Evolutionary conservation across 1,140 invertebrate species (phyloP), one percentile per base, ranked within the genome.

Genomic region (Nomia melanderi): DNA sequence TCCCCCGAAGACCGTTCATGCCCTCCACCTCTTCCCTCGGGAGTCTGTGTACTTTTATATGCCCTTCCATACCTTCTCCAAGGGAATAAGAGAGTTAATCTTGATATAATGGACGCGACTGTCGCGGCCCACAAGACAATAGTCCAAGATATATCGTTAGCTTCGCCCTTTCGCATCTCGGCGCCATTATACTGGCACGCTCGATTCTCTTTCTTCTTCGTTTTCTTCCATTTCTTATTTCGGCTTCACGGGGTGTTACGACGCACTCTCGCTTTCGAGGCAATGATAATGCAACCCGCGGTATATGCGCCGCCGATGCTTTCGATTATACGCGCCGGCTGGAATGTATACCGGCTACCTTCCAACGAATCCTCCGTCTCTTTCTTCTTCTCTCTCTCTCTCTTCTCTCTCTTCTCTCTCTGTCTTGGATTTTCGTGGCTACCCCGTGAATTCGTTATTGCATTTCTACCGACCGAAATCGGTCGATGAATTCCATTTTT

Each of bases 51-150:
- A 85, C 79, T 85, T 84, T 80, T 85, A 85, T 82, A 84, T 84
- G 83, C 83, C 83, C 83, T 86, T 86, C 84, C 78, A 84, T 89
- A 88, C 87, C 89, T 89, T 88, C 81, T 79, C 86, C 83, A 85
- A 81, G 84, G 83, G 81, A 90, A 90, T 90, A 90, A 90, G 89
- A 91, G 91, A 91, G 90, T 91, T 91, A 91, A 91, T 91, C 90
- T 91, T 91, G 90, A 91, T 91, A 91, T 91, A 91, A 91, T 91
- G 90, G 90, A 89, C 89, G 90, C 90, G 89, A 91, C 90, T 91
- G 90, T 91, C 90, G 90, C 89, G 87, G 86, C 87, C 88, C 87
- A 85, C 90, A 90, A 91, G 90, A 91, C 90, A 91, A 91, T 91
- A 90, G 90, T 89, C 89, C 86, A 89, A 91, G 90, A 91, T 91